phyloP scores from a whole-genome alignment of 2,113 vertebrate species.

The Myrmecobius fasciatus region DNA sequence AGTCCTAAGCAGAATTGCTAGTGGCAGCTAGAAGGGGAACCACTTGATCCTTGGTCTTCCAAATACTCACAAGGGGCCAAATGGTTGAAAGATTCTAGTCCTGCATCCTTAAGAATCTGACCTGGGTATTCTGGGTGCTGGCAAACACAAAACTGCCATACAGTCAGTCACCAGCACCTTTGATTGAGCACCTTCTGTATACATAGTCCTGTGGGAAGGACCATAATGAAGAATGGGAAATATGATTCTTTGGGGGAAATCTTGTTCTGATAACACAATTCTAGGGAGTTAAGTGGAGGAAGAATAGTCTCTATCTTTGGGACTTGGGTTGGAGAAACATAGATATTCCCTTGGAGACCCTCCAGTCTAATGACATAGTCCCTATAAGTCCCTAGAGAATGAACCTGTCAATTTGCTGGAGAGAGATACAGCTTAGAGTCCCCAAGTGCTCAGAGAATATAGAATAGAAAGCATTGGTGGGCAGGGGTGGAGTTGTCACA shows the following conservation, averaged over 20 bases:
- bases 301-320: background rate
- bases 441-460: background rate
- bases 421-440: background rate
- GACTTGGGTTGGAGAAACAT: background rate
- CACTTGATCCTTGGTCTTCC: background rate
- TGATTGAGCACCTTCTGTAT: background rate
- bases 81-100: background rate
- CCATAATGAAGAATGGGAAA: background rate
- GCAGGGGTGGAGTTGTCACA: background rate
- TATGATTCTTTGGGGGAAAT: background rate
- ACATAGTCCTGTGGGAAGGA: background rate
- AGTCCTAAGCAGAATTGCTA: background rate
- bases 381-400: background rate
- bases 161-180: background rate
- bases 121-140: background rate
- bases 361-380: background rate
- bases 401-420: background rate
- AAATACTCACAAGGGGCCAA: background rate
- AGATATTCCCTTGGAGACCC: background rate
- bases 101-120: background rate
- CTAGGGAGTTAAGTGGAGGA: background rate
- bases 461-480: background rate
- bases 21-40: background rate
- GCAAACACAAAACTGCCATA: background rate
- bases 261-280: background rate